phyloP scores from a whole-genome alignment of 2,797 vertebrate species.

The Catamblyrhynchus diadema region DNA sequence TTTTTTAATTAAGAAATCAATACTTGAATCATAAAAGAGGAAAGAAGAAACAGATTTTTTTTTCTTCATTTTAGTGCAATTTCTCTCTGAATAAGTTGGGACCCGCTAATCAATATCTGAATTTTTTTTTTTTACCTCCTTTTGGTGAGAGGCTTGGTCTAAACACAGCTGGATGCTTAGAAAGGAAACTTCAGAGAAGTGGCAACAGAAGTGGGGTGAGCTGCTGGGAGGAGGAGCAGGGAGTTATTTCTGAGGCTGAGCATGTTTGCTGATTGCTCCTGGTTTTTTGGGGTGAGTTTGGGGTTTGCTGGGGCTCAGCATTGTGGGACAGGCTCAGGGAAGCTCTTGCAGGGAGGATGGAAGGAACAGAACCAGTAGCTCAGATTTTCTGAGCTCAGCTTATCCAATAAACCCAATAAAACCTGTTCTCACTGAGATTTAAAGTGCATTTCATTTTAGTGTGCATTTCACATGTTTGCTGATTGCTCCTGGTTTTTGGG shows the following conservation, averaged over 20 bases:
- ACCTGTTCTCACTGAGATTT: rapidly evolving
- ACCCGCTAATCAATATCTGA: not conserved
- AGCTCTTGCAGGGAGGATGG: not conserved
- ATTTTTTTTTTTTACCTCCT: not conserved
- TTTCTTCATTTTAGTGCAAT: not conserved
- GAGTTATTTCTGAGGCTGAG: not conserved
- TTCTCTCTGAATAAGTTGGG: not conserved
- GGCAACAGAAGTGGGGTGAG: not conserved
- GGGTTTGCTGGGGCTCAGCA: not conserved
- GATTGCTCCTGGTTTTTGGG: too few relatives aligned
- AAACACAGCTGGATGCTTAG: not conserved
- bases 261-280: not conserved
- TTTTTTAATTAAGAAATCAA: not conserved
- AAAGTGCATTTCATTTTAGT: too few relatives aligned
- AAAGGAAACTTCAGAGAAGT: not conserved
- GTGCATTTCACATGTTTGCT: too few relatives aligned
- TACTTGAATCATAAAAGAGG: not conserved
- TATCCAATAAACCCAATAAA: rapidly evolving
- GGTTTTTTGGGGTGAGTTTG: not conserved
- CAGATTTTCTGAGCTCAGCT: too few relatives aligned
- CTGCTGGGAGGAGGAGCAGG: not conserved
- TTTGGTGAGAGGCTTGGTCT: not conserved
- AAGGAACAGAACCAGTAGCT: too few relatives aligned
- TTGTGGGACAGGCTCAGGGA: not conserved
- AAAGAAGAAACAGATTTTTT: not conserved